phyloP scores from a whole-genome alignment of 2,888 invertebrate genomes.

The Rhodophaea formosa region DNA sequence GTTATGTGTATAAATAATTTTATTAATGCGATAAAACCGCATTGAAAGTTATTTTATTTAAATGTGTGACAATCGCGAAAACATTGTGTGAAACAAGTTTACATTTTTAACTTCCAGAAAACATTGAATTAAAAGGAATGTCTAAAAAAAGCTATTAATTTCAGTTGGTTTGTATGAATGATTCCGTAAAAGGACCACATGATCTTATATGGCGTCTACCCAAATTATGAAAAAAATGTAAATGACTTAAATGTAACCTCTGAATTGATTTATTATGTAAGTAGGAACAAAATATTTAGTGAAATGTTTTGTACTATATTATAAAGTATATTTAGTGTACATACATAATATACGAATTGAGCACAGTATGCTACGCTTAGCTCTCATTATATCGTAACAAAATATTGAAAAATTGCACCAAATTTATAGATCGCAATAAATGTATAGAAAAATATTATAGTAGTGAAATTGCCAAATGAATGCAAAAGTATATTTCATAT shows the following conservation, averaged over 20 bases:
- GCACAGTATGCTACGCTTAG: slow-evolving; percentile 62
- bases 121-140: too few relatives aligned
- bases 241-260: slow-evolving; percentile 31
- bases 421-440: slow-evolving; percentile 39
- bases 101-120: too few relatives aligned
- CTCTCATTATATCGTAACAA: slow-evolving; percentile 37
- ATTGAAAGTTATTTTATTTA: too few relatives aligned
- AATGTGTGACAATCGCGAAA: too few relatives aligned
- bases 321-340: slow-evolving; percentile 42
- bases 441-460: slow-evolving; percentile 27
- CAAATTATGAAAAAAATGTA: slow-evolving; percentile 17
- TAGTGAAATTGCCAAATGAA: slow-evolving; percentile 39
- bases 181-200: too few relatives aligned
- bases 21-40: too few relatives aligned
- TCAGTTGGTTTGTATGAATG: too few relatives aligned
- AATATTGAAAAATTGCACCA: slow-evolving; percentile 47
- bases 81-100: too few relatives aligned
- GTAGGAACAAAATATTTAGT: slow-evolving; percentile 62
- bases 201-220: background rate
- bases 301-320: slow-evolving; percentile 68
- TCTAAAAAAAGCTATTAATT: too few relatives aligned
- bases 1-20: too few relatives aligned
- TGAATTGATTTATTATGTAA: slow-evolving; percentile 50
- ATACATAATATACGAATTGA: slow-evolving; percentile 38
- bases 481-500: slow-evolving; percentile 26